A percentile compares a stretch with the other conserved stretches of the same genome.
phyloP scores from a whole-genome alignment of 2,113 vertebrate genomes.

The Neofelis nebulosa region DNA sequence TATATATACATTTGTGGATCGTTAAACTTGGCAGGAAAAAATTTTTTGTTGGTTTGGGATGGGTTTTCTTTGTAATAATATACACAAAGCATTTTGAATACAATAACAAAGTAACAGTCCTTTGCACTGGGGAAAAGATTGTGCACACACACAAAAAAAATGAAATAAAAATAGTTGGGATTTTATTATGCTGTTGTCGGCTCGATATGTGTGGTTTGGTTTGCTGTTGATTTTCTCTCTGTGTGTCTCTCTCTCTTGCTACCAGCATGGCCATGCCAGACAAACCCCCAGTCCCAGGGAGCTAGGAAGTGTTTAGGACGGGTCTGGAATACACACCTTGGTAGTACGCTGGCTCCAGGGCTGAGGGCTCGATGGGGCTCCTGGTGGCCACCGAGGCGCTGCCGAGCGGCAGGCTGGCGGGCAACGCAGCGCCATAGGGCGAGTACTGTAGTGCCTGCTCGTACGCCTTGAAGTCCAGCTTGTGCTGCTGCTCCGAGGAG shows the following conservation, averaged over 20 bases:
- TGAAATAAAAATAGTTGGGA: slow-evolving; percentile 66
- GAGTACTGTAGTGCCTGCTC: slow-evolving; percentile 97
- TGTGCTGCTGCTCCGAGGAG: slow-evolving; percentile 98
- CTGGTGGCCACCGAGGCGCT: slow-evolving; percentile 89
- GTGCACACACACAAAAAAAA: slow-evolving; percentile 79
- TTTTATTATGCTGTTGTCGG: slow-evolving; percentile 57
- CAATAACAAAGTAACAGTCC: slow-evolving; percentile 93
- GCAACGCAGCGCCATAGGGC: slow-evolving; percentile 89
- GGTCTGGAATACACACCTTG: slow-evolving; percentile 99
- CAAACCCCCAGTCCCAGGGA: slow-evolving; percentile 65
- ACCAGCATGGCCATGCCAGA: slow-evolving; percentile 67
- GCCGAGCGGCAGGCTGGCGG: slow-evolving; percentile 88
- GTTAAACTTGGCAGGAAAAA: slow-evolving; percentile 69
- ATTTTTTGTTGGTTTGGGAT: slow-evolving; percentile 62
- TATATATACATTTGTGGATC: slow-evolving; percentile 71
- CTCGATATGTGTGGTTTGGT: slow-evolving; percentile 53
- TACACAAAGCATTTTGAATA: slow-evolving; percentile 81
- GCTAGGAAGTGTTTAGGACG: slow-evolving; percentile 97
- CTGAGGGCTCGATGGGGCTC: slow-evolving; percentile 92
- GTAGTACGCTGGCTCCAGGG: slow-evolving; percentile 97
- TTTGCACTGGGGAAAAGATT: slow-evolving; percentile 80
- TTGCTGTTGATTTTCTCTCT: slow-evolving; percentile 47
- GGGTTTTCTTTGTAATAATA: slow-evolving; percentile 71
- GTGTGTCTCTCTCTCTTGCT: slow-evolving; percentile 65
- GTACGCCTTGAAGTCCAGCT: slow-evolving; percentile 99